phyloP scores from a whole-genome alignment of 2,113 vertebrate genomes.

The Rafetus swinhoei region DNA sequence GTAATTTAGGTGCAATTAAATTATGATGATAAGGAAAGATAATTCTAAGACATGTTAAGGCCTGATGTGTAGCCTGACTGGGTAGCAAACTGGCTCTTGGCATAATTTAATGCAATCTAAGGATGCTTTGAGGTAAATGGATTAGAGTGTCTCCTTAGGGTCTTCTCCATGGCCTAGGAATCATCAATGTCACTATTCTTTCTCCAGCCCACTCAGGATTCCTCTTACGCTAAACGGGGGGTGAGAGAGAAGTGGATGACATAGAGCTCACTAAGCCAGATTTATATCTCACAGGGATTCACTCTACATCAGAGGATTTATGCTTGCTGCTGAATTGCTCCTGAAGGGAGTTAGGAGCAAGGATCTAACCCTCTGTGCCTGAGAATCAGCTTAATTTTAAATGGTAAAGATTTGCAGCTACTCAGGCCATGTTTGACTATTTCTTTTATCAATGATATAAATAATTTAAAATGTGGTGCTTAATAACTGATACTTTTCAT shows the following conservation, averaged over 20 bases:
- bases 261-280: not conserved
- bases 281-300: not conserved
- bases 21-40: not conserved
- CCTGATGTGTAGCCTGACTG: not conserved
- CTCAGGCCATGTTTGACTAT: not conserved
- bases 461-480: not conserved
- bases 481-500: not conserved
- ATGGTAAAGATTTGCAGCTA: not conserved
- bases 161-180: not conserved
- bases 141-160: not conserved
- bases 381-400: slow-evolving; percentile 4
- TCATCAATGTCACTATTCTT: slow-evolving; percentile 25
- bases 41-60: not conserved
- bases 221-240: not conserved
- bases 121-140: not conserved
- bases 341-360: not conserved
- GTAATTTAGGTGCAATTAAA: not conserved
- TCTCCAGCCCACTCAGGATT: slow-evolving; percentile 7
- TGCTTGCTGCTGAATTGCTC: not conserved
- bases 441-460: not conserved
- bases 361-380: not conserved
- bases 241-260: slow-evolving; percentile 18
- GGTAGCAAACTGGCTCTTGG: not conserved
- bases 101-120: slow-evolving; percentile 12
- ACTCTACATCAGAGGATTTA: not conserved